Percentiles rank a stretch among this genome's conserved stretches.
These are phyloP conservation scores for Erannis defoliaria DNA, from an alignment of 2,888 invertebrate genomes.

Conservation along the genomic window DNA sequence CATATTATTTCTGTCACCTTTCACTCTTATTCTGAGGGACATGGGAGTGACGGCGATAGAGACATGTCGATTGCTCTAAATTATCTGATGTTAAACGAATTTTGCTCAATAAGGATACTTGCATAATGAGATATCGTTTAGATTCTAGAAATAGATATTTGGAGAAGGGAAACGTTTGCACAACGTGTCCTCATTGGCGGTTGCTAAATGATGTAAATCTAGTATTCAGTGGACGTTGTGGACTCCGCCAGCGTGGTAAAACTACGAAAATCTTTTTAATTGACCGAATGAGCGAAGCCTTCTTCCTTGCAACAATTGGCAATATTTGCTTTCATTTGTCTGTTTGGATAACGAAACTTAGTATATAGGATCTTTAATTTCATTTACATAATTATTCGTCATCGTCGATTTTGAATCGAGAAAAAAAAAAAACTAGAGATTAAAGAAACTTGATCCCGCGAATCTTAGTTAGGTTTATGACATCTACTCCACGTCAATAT, in stretches of 20 bases:
- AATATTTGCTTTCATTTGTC: no score
- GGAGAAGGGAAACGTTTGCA: conserved; percentile 14
- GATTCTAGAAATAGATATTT: conserved; percentile 8
- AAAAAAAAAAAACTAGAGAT: no score
- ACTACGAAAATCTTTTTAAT: no score
- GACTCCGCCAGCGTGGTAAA: neutral
- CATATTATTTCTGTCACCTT: neutral
- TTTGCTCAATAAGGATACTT: neutral
- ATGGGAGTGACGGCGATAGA: neutral
- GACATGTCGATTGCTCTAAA: conserved; percentile 1
- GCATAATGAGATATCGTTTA: conserved; percentile 5
- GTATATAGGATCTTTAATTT: no score
- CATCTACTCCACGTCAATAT: no score
- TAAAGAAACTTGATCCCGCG: no score
- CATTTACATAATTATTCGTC: no score
- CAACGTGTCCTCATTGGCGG: conserved; percentile 12
- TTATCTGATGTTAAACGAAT: neutral
- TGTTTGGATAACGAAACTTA: no score
- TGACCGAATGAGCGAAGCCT: no score
- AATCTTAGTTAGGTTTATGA: no score
- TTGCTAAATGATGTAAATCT: conserved; percentile 8
- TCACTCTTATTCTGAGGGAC: neutral
- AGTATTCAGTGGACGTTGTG: neutral
- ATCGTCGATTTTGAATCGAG: no score
- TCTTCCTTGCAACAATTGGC: no score